Evolutionary conservation across 2,113 vertebrate genomes (phyloP), one percentile per base, ranked within the genome.

Genomic region (Catharus minimus): DNA sequence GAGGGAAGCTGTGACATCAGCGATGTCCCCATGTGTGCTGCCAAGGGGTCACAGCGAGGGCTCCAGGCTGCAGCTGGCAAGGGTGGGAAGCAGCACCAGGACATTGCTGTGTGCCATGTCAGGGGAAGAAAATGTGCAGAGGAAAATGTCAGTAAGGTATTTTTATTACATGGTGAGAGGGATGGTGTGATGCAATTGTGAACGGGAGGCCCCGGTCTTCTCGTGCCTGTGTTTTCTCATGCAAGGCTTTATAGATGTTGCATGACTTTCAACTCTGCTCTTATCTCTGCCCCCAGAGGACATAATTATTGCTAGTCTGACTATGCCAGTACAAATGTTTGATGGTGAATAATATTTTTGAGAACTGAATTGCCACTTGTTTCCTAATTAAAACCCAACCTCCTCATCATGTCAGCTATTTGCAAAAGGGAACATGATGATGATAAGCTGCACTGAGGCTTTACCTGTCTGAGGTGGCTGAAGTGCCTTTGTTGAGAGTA

Each of bases 301-400:
- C 20, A 4, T 76, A 30, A 21, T 73, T 61, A 43, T 43, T 80
- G 52, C 76, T 23, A 65, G 38, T 55, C 68, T 86, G 76, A 58
- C 72, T 73, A 36, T 27, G 86, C 73, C 65, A 39, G n/a, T 24
- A 23, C 38, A 30, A 49, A 49, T 16, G 69, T 64, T 75, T 79
- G 86, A 72, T 72, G 71, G 62, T 22, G 82, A 90, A 76, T 66
- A 85, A 58, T 46, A 55, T 72, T 79, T 85, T 61, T 80, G 55
- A 89, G 80, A 30, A 55, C 56, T 78, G 36, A 90, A 74, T 75
- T 73, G 53, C 57, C 47, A 30, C 87, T 91, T 91, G 62, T 88
- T 92, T 92, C 85, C 75, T 57, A 76, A 79, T 82, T 82, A 87
- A 76, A 89, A 75, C 55, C 55, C 28, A 52, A 43, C 53, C 78